A percentile compares a stretch with the other conserved stretches of the same genome.
Conservation (phyloP, 2,888 invertebrate species). For the Entomobrya multifasciata region DNA sequence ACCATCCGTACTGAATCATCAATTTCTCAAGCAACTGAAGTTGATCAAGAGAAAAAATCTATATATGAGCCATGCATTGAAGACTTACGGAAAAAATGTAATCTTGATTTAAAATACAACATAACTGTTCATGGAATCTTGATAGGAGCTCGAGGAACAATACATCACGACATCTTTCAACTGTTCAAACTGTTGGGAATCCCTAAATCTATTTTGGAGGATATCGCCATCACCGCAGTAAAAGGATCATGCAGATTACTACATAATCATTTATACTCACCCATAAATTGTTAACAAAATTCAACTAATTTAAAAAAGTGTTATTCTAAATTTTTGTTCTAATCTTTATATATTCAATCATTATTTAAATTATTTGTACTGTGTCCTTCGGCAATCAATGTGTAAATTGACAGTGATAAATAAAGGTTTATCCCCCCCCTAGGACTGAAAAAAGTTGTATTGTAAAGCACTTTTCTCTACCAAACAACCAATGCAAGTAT, state of each 20-base stretch:
- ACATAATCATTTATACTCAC: not conserved
- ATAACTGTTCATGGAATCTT: not conserved
- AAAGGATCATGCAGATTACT: not conserved
- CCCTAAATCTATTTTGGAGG: not conserved
- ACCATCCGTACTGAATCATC: slow-evolving; percentile 40
- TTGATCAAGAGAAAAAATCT: slow-evolving; percentile 40
- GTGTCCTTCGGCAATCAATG: not conserved
- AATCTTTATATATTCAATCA: not conserved
- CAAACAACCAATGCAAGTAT: not conserved
- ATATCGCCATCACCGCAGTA: not conserved
- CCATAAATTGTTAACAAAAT: not conserved
- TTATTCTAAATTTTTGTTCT: not conserved
- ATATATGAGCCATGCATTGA: slow-evolving; percentile 36
- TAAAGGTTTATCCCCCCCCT: not conserved
- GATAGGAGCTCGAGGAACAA: not conserved
- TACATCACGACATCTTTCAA: not conserved
- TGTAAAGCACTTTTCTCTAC: slow-evolving; percentile 40
- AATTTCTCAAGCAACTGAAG: slow-evolving; percentile 27
- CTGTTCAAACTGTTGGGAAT: not conserved
- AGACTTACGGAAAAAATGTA: not conserved
- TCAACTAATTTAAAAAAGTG: not conserved
- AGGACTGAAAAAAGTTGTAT: not conserved
- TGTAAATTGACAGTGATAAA: not conserved
- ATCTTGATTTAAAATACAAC: not conserved
- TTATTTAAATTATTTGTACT: not conserved